Evolutionary conservation across 2,797 vertebrate genomes (phyloP).

Genomic region (Hyperoplus lanceolatus): DNA sequence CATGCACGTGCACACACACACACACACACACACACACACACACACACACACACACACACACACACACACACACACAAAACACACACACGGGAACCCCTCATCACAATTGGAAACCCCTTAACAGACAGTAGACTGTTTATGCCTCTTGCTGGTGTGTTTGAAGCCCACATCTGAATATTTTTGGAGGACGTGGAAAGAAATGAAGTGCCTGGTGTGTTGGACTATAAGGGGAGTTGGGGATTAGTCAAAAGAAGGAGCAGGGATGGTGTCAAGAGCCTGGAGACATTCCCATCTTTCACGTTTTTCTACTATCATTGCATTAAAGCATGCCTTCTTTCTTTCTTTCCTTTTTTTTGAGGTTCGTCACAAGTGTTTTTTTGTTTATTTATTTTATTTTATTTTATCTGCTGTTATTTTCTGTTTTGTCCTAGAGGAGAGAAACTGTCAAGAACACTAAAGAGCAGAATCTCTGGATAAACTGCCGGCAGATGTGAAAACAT

Average conservation of each 20-base stretch:
- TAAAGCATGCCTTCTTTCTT: background rate
- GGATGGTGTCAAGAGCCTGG: slow-evolving; percentile 50
- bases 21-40: too few species aligned
- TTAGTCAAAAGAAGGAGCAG: slow-evolving; percentile 17
- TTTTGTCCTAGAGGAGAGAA: slow-evolving; percentile 72
- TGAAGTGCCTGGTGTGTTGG: slow-evolving; percentile 9
- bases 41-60: too few species aligned
- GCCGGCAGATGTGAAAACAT: slow-evolving; percentile 51
- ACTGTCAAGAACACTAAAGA: slow-evolving; percentile 76
- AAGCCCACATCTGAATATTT: slow-evolving; percentile 53
- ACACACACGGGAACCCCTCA: too few species aligned
- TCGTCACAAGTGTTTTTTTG: slow-evolving; percentile 38
- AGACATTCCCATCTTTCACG: slow-evolving; percentile 43
- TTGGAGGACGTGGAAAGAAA: slow-evolving; percentile 27
- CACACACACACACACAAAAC: too few species aligned
- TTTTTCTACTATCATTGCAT: slow-evolving; percentile 48
- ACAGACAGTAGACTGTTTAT: slow-evolving; percentile 28
- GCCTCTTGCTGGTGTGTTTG: slow-evolving; percentile 28
- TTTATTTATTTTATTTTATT: background rate
- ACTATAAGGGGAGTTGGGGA: slow-evolving; percentile 1
- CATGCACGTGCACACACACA: too few species aligned
- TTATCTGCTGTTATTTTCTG: slow-evolving; percentile 43
- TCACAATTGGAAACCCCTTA: slow-evolving; percentile 32
- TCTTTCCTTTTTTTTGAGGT: slow-evolving; percentile 39
- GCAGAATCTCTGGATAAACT: slow-evolving; percentile 65